Base-by-base conservation (phyloP, 1,140 invertebrate species). In the Pararge aegeria region DNA sequence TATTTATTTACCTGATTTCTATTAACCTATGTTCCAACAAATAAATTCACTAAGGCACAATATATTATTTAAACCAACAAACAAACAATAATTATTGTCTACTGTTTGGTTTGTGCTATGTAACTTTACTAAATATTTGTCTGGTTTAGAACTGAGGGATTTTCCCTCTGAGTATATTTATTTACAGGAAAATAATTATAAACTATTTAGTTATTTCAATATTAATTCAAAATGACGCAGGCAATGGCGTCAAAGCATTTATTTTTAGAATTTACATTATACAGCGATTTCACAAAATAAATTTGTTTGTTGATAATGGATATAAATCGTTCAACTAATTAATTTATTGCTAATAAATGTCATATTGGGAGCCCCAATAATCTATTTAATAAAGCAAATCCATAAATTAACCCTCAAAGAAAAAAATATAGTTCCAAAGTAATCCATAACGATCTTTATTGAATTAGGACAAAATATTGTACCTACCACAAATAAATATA, bases 401-500 rank as follows among this genome's bases (percentile, higher is more conserved):
- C 42, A 70, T 70, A 66, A 70, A 70, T 68, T 73, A 74, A 68
- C 66, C 64, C 65, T 67, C 19, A 68, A 68, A 70, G 51, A 51
- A 27, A 38, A n/a, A n/a, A 12, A 0, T 15, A n/a, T 38, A 38
- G 34, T n/a, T 38, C 10, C 10, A 27, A 27, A 27, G 5, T 69
- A 64, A 44, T 34, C 55, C 59, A 72, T 54, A 40, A 57, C 51
- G 64, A 68, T 66, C 51, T 46, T 51, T 55, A 70, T 71, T 61
- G 55, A 78, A 81, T 68, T 78, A 73, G 69, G 70, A 74, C 70
- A 70, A 55, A 57, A 66, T 68, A 54, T 66, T 69, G 61, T 71
- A 70, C 69, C 63, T 58, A 78, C 72, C 71, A 73, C 65, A 75
- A 73, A 74, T 80, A 70, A 77, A 55, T 76, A 75, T 63, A 68